Evolutionary conservation across 1,140 invertebrate genomes (phyloP), one percentile per base, ranked within the genome.

Genomic region (Pantala flavescens): DNA sequence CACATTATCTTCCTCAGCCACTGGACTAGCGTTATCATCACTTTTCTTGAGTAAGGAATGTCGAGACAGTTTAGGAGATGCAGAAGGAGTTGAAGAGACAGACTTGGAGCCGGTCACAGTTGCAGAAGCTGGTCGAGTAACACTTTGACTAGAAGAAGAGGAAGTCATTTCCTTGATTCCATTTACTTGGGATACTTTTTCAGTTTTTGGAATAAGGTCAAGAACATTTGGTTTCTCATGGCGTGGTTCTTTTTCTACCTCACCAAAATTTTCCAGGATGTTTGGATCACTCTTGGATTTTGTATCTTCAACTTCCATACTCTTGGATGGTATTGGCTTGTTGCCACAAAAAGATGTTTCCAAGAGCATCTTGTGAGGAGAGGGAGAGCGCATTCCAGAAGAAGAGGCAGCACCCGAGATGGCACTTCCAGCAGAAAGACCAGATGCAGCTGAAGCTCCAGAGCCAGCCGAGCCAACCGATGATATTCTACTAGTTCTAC

Each of bases 331-430:
- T 19, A 81, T 82, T 19, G 90, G 89, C 78, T 91, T 93, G 72
- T 89, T 90, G 0, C 93, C 93, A 79, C 93, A 95, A 80, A 95
- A 95, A 0, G 93, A 95, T 0, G 93, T 95, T 83, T 95, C 93
- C 23, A 95, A 84, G 23, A 94, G 83, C 87, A 93, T 94, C 82
- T 91, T 91, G 83, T 95, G 93, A 7, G 93, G 93, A 36, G 93
- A 95, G 0, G 93, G 92, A 11, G 92, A 94, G 74, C 92, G 87
- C 11, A 63, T 63, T 63, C 49, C 49, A 14, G 49, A 63, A 19
- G 49, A 63, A 63, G 49, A 63, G 14, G 49, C 5, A 19, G 49
- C 49, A 63, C 49, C 49, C 5, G 49, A 63, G 49, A 63, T 16
- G 49, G 49, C 49, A 63, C 49, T 63, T 19, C 16, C 49, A 14